phyloP scores from a whole-genome alignment of 2,797 vertebrate genomes.

The Chloroceryle inda region DNA sequence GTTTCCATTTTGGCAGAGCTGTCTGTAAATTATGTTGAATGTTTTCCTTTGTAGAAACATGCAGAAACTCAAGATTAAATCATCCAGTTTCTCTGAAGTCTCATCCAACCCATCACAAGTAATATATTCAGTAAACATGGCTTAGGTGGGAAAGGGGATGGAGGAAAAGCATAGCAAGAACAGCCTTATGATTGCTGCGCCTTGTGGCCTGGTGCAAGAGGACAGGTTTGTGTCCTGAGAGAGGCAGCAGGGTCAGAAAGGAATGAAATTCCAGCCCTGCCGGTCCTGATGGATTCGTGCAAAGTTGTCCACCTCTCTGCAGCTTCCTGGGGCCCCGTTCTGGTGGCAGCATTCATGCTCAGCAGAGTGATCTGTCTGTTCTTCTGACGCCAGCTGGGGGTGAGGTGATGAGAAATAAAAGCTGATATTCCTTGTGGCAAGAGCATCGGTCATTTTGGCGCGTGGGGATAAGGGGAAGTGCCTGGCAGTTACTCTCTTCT shows the following conservation, averaged over 20 bases:
- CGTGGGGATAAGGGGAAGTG: neutral
- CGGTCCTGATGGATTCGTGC: neutral
- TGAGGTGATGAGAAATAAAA: neutral
- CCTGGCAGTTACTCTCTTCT: neutral
- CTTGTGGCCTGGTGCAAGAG: neutral
- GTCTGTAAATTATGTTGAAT: neutral
- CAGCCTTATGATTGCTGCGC: neutral
- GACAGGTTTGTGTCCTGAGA: neutral
- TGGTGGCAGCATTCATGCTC: neutral
- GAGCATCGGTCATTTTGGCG: neutral
- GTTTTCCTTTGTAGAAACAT: neutral
- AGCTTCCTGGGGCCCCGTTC: neutral
- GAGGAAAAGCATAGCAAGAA: neutral
- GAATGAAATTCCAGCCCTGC: neutral
- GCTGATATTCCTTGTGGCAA: neutral
- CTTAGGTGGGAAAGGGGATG: neutral
- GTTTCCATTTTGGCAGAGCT: neutral
- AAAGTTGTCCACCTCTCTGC: neutral
- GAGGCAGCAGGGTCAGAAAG: neutral
- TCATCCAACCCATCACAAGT: neutral
- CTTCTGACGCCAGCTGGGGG: slow-evolving; percentile 3
- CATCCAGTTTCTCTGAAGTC: neutral
- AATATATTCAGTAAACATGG: accelerated
- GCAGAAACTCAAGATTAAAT: neutral
- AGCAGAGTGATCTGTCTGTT: neutral